Evolutionary conservation across 2,113 vertebrate genomes (phyloP).

Genomic region (Dryoscopus gambensis): DNA sequence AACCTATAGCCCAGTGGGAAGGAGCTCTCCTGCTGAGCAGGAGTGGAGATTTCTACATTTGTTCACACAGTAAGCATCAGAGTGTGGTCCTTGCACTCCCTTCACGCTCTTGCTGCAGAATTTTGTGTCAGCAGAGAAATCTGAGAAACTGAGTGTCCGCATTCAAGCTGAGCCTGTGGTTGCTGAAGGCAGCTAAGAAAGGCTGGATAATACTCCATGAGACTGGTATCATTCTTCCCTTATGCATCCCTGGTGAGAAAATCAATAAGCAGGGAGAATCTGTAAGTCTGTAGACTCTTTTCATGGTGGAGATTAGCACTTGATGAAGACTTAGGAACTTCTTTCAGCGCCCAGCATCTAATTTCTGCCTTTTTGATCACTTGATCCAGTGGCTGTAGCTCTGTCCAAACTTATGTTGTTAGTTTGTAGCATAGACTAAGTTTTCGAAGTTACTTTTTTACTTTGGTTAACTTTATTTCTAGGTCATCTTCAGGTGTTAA

Average conservation of each 20-base stretch:
- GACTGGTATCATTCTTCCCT: background rate
- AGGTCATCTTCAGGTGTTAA: background rate
- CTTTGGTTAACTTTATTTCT: background rate
- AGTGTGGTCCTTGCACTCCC: background rate
- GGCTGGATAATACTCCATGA: background rate
- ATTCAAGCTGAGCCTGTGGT: background rate
- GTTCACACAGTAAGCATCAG: background rate
- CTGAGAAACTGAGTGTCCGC: accelerated
- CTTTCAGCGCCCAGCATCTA: background rate
- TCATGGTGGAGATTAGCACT: background rate
- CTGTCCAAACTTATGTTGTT: background rate
- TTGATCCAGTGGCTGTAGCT: background rate
- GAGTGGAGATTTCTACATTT: background rate
- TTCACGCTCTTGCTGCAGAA: background rate
- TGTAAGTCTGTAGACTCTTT: background rate
- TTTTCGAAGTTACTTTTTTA: background rate
- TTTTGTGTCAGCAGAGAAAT: background rate
- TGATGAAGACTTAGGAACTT: background rate
- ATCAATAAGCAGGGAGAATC: background rate
- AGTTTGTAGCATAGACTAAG: background rate
- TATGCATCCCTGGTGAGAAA: slow-evolving; percentile 17
- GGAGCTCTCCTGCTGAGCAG: background rate
- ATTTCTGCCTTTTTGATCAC: background rate
- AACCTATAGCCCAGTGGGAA: background rate
- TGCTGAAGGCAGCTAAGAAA: background rate